Evolutionary conservation across 2,888 invertebrate genomes (phyloP), one percentile per base, ranked within the genome.

Genomic region (Sinopyrophorus schimmeli): DNA sequence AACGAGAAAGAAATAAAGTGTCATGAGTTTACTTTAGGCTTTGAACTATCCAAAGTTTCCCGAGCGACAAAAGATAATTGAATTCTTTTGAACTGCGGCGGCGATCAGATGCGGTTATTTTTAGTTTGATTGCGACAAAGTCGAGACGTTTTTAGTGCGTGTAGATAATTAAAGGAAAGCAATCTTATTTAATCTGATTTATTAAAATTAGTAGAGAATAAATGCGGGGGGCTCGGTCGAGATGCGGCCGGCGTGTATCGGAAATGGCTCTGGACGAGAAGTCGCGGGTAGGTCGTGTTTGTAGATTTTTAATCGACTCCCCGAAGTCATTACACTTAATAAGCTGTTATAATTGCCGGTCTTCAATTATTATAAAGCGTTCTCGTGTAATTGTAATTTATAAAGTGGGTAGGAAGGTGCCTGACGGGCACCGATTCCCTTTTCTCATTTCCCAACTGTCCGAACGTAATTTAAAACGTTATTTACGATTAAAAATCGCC

Each of bases 221-320:
- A 46, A 38, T 46, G 38, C 38, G 18, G 12, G 24, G 27, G 12
- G 5, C 42, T 10, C 34, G 27, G 37, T 20, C 44, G 18, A 24
- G 46, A 46, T 39, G 32, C 46, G 26, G 17, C 37, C 18, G 23
- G 23, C n/a, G n/a, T n/a, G n/a, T 32, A 6, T 31, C 38, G 38
- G 31, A 38, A 30, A 24, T 32, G 23, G 30, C 21, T 34, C 15
- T 38, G 16, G 15, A 42, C 16, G 20, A 28, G 14, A 17, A 11
- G 18, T 9, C 21, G 20, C 37, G 38, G 30, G 30, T 38, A 31
- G 30, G 38, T 31, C 30, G 38, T 31, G 38, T 23, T 38, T 9
- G 39, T 18, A 20, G 34, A 40, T 47, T 47, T 47, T 32, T 40
- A 47, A 47, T 47, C 32, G 28, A 34, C 40, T 47, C 34, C 31